phyloP scores from a whole-genome alignment of 2,113 vertebrate species.

The Fukomys damarensis region DNA sequence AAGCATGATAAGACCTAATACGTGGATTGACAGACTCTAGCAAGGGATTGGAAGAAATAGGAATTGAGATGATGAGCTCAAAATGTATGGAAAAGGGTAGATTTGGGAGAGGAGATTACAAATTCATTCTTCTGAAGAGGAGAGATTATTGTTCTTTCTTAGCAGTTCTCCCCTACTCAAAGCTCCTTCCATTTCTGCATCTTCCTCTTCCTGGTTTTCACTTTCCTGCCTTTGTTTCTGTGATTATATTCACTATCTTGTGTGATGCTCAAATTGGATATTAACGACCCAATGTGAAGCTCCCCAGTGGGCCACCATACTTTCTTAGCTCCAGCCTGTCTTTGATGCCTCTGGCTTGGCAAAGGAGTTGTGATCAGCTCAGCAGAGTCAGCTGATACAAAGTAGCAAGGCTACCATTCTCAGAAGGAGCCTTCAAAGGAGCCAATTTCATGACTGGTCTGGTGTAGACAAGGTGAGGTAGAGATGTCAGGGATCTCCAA shows the following conservation, averaged over 20 bases:
- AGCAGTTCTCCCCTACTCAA: neutral
- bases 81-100: neutral
- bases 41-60: constrained; percentile 5
- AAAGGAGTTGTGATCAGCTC: rapidly evolving
- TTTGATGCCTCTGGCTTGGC: neutral
- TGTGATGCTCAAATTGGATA: neutral
- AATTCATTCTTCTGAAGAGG: neutral
- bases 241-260: neutral
- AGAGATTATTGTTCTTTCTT: neutral
- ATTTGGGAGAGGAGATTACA: neutral
- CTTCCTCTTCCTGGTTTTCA: neutral
- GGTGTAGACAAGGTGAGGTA: neutral
- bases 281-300: neutral
- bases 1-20: neutral
- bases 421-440: neutral
- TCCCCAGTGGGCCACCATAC: neutral
- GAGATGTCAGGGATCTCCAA: neutral
- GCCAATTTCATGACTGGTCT: neutral
- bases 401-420: neutral
- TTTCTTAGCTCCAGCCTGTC: neutral
- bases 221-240: neutral
- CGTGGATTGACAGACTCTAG: neutral
- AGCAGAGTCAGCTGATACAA: neutral
- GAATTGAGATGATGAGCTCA: neutral
- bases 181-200: neutral